Evolutionary conservation across 2,113 vertebrate genomes (phyloP), one percentile per base, ranked within the genome.

Genomic region (Tenebrosternarchus preto): DNA sequence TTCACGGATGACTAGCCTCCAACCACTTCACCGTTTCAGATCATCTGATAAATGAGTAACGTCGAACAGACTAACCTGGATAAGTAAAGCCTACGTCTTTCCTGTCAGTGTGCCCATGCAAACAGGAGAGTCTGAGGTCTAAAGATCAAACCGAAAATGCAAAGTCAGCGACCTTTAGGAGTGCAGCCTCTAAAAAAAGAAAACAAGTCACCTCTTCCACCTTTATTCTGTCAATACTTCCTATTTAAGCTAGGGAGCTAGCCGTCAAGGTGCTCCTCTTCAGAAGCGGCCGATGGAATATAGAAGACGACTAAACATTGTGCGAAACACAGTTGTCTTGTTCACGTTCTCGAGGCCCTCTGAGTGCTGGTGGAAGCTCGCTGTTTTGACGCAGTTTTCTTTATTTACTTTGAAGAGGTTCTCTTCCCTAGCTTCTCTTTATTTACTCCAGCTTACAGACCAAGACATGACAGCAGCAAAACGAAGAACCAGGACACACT

Each of bases 91-190:
- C 82, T 85, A 79, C 0, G 78, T 85, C 80, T 33, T 53, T 85
- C 73, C 24, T 79, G 29, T 69, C 83, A 85, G 84, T 79, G 60
- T 56, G 71, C 73, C 22, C n/a, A 27, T 55, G 36, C 69, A 72
- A 53, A 83, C 79, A 84, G 86, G 73, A 86, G 81, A 89, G 87
- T 87, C 91, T 88, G 86, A 88, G 90, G 86, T 83, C 86, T 80
- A 84, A 92, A 92, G 91, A 91, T 92, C 92, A 92, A 80, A 24
- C 46, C 82, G 73, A 88, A 90, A 89, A 66, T 85, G 90, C 85
- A 81, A 82, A 69, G 71, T 90, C 88, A 90, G 87, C 90, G 82
- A 83, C 60, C 33, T 50, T 69, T 78, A 59, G 39, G 46, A 22
- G 74, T 15, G 19, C 9, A 69, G 68, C 67, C 24, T 77, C 77